Percentiles rank a stretch among this genome's conserved stretches.
Conservation (phyloP, 1,140 invertebrate genomes). For the Achroia grisella region DNA sequence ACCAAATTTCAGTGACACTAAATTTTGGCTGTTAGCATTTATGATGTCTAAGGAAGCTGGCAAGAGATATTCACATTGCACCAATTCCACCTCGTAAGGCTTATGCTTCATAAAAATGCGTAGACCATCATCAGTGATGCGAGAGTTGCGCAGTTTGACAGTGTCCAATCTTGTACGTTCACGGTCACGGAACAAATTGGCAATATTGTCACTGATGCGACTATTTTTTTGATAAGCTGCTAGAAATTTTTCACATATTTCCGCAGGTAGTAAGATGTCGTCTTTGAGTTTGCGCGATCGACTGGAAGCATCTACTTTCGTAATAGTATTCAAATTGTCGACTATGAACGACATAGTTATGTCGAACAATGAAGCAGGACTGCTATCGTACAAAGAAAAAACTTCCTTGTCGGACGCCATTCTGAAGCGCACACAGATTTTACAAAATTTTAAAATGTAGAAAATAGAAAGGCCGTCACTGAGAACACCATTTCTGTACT, state of each 20-base stretch:
- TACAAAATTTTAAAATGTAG: constrained; percentile 11
- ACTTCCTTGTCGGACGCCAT: constrained; percentile 35
- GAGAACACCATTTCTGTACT: constrained; percentile 11
- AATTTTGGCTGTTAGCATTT: constrained; percentile 71
- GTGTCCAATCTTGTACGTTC: constrained; percentile 79
- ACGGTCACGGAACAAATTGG: constrained; percentile 82
- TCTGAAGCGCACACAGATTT: constrained; percentile 20
- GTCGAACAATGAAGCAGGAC: constrained; percentile 42
- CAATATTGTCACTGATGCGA: constrained; percentile 78
- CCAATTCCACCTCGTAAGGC: constrained; percentile 82
- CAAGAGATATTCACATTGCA: constrained; percentile 81
- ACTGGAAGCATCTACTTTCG: constrained; percentile 29
- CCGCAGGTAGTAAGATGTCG: constrained; percentile 53
- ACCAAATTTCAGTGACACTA: constrained; percentile 61
- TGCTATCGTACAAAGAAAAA: constrained; percentile 36
- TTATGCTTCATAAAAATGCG: constrained; percentile 80
- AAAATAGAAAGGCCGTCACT: constrained; percentile 12
- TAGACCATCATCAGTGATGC: constrained; percentile 81
- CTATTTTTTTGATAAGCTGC: constrained; percentile 76
- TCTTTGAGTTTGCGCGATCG: constrained; percentile 43
- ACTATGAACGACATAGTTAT: constrained; percentile 46
- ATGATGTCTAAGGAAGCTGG: constrained; percentile 75
- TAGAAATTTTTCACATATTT: constrained; percentile 73
- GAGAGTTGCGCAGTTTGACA: constrained; percentile 81
- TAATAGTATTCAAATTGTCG: constrained; percentile 41